Conservation (phyloP, 1,140 invertebrate genomes). For the Drosophila micromelanica region DNA sequence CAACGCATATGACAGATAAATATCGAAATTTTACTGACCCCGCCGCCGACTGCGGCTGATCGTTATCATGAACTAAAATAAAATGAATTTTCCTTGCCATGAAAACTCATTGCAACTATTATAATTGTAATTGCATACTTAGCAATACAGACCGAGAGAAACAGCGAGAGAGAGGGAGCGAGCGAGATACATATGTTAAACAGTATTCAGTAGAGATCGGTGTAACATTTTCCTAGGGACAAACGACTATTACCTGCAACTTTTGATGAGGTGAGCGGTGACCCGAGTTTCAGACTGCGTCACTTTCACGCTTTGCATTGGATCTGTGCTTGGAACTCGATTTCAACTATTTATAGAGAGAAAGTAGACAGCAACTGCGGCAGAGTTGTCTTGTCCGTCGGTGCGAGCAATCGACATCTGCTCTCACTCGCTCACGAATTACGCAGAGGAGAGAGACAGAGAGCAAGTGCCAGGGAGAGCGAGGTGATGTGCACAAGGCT, state of each 20-base stretch:
- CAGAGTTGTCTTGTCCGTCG: too few relatives aligned
- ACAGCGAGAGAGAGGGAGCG: neutral
- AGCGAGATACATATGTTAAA: neutral
- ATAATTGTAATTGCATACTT: slow-evolving; percentile 60
- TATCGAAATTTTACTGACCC: slow-evolving; percentile 60
- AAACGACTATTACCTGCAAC: slow-evolving; percentile 33
- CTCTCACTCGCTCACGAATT: slow-evolving; percentile 19
- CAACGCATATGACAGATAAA: slow-evolving; percentile 66
- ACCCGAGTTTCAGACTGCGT: slow-evolving; percentile 26
- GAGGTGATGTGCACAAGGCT: slow-evolving; percentile 49
- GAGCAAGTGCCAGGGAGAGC: neutral
- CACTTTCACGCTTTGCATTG: slow-evolving; percentile 69
- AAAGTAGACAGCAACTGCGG: slow-evolving; percentile 50
- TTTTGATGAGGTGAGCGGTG: slow-evolving; percentile 39
- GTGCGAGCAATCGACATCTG: neutral
- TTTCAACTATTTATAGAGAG: slow-evolving; percentile 75
- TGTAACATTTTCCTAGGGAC: slow-evolving; percentile 6
- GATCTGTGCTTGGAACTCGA: slow-evolving; percentile 53
- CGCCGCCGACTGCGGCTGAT: slow-evolving; percentile 43
- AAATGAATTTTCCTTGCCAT: slow-evolving; percentile 43
- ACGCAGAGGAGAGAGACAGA: too few relatives aligned
- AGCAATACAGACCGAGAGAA: slow-evolving; percentile 21
- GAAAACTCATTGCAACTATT: slow-evolving; percentile 44
- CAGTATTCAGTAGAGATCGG: slow-evolving; percentile 1
- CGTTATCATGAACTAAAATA: slow-evolving; percentile 66